Base-by-base conservation (phyloP, 2,888 invertebrate genomes). In the Ischnura elegans region DNA sequence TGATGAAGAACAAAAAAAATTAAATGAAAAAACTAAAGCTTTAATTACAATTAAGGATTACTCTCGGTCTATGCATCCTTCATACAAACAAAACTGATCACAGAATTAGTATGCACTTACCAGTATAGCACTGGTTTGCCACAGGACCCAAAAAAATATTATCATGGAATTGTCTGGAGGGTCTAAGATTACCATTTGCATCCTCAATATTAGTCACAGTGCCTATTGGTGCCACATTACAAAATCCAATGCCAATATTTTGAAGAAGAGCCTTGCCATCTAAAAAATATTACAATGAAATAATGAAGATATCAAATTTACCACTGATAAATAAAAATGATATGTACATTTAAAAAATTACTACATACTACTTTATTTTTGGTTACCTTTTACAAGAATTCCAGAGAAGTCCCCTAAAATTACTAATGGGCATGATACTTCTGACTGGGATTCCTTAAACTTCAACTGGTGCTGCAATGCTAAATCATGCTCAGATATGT, bases 361-460 rank as follows among this genome's bases (percentile, higher is more conserved):
- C 61, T 61, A 6, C 43, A 85, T 43, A 85, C 36, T n/a, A n/a
- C n/a, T n/a, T n/a, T n/a, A n/a, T 36, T 3, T n/a, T 6, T 10
- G 16, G 0, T 61, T 90, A 90, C 90, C 90, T 90, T 90, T 90
- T 0, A 90, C 90, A 2, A 90, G n/a, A 55, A 95, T 94, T 93
- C 94, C 94, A 19, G 95, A 95, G 94, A 95, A 96, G 95, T 96
- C 96, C 8, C 95, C 95, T 90, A 95, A 95, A 66, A 95, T 95
- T 93, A 96, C 94, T 87, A 95, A 61, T 2, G 90, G 90, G n/a
- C 90, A 42, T 61, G 36, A 43, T 25, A 66, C 66, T 66, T 90
- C 90, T n/a, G 61, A 90, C 61, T 90, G 90, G 25, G 90, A 90
- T 42, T 90, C 90, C 45, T 61, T 90, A 51, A 61, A 61, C 61